Conservation (phyloP, 2,797 vertebrate species). For the Gallirallus australis region DNA sequence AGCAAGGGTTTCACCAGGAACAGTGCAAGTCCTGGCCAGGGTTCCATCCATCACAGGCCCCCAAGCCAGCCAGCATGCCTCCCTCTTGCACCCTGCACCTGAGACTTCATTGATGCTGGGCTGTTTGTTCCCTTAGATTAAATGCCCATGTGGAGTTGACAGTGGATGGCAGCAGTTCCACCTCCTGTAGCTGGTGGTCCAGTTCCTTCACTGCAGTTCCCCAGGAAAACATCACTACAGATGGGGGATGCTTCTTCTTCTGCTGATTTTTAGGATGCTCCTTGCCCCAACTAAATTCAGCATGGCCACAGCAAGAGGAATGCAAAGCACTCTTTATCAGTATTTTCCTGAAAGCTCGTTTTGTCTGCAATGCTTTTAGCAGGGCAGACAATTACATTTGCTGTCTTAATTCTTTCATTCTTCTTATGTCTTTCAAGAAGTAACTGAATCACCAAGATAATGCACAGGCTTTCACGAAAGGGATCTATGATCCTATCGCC, state of each 20-base stretch:
- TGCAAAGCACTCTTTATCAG: neutral
- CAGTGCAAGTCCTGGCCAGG: neutral
- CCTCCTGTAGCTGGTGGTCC: rapidly evolving
- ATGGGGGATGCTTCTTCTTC: neutral
- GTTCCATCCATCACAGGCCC: neutral
- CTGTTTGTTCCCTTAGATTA: neutral
- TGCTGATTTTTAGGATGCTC: neutral
- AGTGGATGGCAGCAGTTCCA: neutral
- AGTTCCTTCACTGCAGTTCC: neutral
- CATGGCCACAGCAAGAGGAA: neutral
- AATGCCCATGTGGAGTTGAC: rapidly evolving
- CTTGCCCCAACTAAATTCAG: neutral
- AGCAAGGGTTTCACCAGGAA: neutral
- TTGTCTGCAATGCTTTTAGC: conserved; percentile 34
- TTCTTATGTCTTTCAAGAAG: conserved; percentile 19
- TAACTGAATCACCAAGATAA: conserved; percentile 8
- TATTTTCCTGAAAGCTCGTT: conserved; percentile 2
- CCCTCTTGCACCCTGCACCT: neutral
- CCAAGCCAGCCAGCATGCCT: neutral
- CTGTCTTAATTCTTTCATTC: conserved; percentile 26
- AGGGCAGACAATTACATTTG: conserved; percentile 37
- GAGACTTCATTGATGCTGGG: rapidly evolving
- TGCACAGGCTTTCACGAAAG: neutral
- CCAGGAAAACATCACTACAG: neutral
- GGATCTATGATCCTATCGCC: neutral